Evolutionary conservation across 2,113 vertebrate species (phyloP), one percentile per base, ranked within the genome.

Genomic region (Trematocara macrostoma): DNA sequence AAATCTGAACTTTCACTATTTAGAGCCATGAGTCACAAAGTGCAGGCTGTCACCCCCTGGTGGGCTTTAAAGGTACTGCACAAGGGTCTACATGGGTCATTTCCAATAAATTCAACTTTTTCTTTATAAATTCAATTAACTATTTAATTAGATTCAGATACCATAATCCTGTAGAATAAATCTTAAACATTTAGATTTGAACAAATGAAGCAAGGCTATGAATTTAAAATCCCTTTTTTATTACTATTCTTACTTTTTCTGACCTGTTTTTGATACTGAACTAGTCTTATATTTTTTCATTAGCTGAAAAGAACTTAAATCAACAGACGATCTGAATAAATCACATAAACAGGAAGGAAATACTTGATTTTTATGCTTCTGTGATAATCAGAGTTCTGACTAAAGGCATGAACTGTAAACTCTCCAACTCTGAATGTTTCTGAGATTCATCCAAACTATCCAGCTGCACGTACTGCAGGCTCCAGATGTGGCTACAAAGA

Each of bases 401-500:
- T 47, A 47, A 0, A 18, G 23, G 40, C 5, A 45, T 26, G 40
- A 47, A 74, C 23, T 47, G 3, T 49, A n/a, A 76, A 49, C 26
- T 76, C 3, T 31, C 4, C n/a, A 76, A 12, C 15, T 4, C 5
- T 31, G 42, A 76, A 76, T 76, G 26, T 49, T 11, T 49, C 23
- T 76, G 42, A 76, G 42, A 74, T 31, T 47, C 23, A 47, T 47
- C 67, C 67, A 74, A 74, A 49, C 42, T 49, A 31, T 16, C 26
- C 23, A 76, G 42, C 69, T 74, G 42, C 69, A 31, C 6, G 2
- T 49, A 2, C 69, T 31, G 23, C 69, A 74, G 40, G 23, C 69
- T 74, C 69, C 69, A 74, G 69, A 74, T 74, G 69, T 74, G 69
- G 42, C 23, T 47, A 29, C 45, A 74, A 74, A 31, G 69, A 18